Percentiles rank a stretch among this genome's conserved stretches.
These are phyloP conservation scores for Trematomus bernacchii DNA, from an alignment of 2,797 vertebrate genomes.

Conservation along the genomic window DNA sequence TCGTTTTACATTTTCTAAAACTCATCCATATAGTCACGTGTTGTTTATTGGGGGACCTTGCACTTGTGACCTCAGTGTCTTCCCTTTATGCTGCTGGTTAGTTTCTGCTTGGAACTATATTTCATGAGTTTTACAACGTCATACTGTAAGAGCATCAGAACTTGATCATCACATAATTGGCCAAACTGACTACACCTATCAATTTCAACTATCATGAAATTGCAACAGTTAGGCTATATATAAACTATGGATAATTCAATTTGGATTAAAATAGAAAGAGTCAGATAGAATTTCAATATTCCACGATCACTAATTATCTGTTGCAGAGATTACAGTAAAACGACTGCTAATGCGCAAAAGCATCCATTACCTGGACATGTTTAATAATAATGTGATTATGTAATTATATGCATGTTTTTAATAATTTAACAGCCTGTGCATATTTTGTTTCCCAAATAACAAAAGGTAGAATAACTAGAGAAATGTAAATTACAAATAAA, in stretches of 20 bases:
- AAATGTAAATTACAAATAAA: slow-evolving; percentile 10
- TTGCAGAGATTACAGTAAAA: slow-evolving; percentile 18
- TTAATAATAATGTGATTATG: slow-evolving; percentile 39
- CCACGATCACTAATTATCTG: slow-evolving; percentile 30
- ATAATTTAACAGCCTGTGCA: slow-evolving; percentile 16
- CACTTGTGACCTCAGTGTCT: slow-evolving; percentile 75
- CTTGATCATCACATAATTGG: slow-evolving; percentile 51
- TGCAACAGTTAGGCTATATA: not conserved
- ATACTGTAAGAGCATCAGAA: slow-evolving; percentile 27
- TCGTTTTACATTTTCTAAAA: slow-evolving; percentile 49
- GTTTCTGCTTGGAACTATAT: slow-evolving; percentile 49
- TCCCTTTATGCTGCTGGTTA: slow-evolving; percentile 57
- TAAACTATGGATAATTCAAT: slow-evolving; percentile 25
- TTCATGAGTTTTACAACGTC: slow-evolving; percentile 24
- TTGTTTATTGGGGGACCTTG: slow-evolving; percentile 65
- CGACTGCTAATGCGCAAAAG: slow-evolving; percentile 28
- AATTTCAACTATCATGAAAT: slow-evolving; percentile 41
- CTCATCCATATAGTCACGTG: slow-evolving; percentile 36
- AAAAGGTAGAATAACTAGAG: not conserved
- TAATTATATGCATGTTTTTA: slow-evolving; percentile 35
- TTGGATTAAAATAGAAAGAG: slow-evolving; percentile 31
- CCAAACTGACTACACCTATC: slow-evolving; percentile 25
- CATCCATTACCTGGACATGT: slow-evolving; percentile 25
- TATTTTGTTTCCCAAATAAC: slow-evolving; percentile 17
- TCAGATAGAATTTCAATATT: slow-evolving; percentile 32